Conservation (phyloP, 1,140 invertebrate species). For the Liolophura sinensis region DNA sequence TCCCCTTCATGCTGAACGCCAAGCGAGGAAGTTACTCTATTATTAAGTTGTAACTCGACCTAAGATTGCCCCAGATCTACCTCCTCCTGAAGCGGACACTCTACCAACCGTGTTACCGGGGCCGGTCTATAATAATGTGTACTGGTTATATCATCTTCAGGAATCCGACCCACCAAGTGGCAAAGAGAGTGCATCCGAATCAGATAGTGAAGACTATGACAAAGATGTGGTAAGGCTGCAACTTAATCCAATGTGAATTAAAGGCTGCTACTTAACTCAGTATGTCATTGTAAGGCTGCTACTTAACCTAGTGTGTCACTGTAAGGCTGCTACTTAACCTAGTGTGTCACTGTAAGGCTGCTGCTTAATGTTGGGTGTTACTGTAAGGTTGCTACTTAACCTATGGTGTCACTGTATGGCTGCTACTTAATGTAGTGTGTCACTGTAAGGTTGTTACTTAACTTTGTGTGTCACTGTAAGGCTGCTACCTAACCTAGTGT, state of each 20-base stretch:
- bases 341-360: too few relatives aligned
- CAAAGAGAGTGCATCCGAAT: conserved; percentile 34
- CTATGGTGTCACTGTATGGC: conserved; percentile 31
- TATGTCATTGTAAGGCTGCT: too few relatives aligned
- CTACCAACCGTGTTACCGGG: too few relatives aligned
- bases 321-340: not conserved
- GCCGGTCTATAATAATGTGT: not conserved
- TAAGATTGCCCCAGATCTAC: too few relatives aligned
- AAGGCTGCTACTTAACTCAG: too few relatives aligned
- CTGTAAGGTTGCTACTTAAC: not conserved
- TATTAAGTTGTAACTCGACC: too few relatives aligned
- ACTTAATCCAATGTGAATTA: too few relatives aligned
- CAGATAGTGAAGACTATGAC: conserved; percentile 52
- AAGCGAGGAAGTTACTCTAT: too few relatives aligned
- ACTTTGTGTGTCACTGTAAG: too few relatives aligned
- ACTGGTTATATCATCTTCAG: conserved; percentile 22
- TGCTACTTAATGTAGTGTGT: not conserved
- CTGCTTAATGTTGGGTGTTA: not conserved
- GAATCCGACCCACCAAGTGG: conserved; percentile 38
- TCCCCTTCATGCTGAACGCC: too few relatives aligned
- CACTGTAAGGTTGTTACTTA: too few relatives aligned
- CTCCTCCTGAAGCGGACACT: too few relatives aligned
- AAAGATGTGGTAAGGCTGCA: conserved; percentile 52
- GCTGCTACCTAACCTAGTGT: not conserved
- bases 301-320: not conserved